Evolutionary conservation across 2,113 vertebrate species (phyloP), one percentile per base, ranked within the genome.

Genomic region (Setophaga petechia): DNA sequence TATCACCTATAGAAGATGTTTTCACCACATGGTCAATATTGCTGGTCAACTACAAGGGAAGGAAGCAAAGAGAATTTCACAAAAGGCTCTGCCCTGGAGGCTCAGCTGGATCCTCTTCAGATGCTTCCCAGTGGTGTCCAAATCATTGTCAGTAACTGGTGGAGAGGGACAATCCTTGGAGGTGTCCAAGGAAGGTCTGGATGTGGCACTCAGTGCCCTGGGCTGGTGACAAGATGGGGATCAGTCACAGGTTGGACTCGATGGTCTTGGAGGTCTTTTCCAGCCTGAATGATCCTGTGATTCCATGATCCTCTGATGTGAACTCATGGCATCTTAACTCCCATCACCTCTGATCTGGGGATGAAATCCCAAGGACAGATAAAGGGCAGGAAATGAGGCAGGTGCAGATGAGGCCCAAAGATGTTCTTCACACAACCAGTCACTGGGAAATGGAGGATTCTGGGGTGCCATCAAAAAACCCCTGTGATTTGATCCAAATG

Each of bases 231-330:
- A 47, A 35, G 21, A 10, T 1, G 5, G 17, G 24, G 9, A 18
- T 25, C 0, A 0, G 30, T 3, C 71, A 76, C n/a, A 76, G 41
- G 9, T 12, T 31, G 47, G 39, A 18, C 46, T 62, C 0, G 0
- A 5, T 68, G 69, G 6, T 5, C 55, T 31, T 18, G 1, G 62
- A 61, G n/a, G 8, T 10, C 21, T 55, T 69, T 69, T 55, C 63
- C 25, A 27, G 1, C 31, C 55, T 31, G 0, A 43, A 0, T 6
- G 15, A 33, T 27, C 7, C 23, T 16, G 23, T 54, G 47, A 62
- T 16, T 61, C 78, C 30, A 10, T 2, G 8, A 37, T 24, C 11
- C 39, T 22, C 8, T 35, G 83, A 11, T 9, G n/a, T 11, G 52
- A 79, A 23, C 15, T 22, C 24, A 0, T 2, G 13, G n/a, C 11